Evolutionary conservation across 2,888 invertebrate genomes (phyloP).

Genomic region (Pammene fasciana): DNA sequence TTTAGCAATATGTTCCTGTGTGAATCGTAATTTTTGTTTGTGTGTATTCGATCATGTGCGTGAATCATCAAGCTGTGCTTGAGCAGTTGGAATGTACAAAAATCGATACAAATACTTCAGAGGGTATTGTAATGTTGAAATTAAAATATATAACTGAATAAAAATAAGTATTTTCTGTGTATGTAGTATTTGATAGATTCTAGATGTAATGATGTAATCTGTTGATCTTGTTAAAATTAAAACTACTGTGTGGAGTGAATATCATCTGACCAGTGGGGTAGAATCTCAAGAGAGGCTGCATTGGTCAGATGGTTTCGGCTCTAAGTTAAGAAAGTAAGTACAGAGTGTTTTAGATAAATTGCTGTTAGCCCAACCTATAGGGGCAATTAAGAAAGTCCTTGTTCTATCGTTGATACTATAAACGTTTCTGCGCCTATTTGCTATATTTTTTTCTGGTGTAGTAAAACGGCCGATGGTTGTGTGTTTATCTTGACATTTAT

Average conservation of each 20-base stretch:
- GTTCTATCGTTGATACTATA: not conserved
- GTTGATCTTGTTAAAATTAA: slow-evolving; percentile 26
- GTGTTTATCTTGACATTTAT: no score
- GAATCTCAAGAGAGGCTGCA: not conserved
- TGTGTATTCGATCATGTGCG: slow-evolving; percentile 7
- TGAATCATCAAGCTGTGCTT: slow-evolving; percentile 18
- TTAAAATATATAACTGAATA: slow-evolving; percentile 26
- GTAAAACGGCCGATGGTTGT: no score
- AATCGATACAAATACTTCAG: slow-evolving; percentile 33
- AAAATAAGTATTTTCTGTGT: slow-evolving; percentile 34
- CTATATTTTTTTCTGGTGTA: no score
- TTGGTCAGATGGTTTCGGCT: not conserved
- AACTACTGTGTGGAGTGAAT: not conserved
- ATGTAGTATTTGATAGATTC: slow-evolving; percentile 37
- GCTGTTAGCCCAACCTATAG: not conserved
- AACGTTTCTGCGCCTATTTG: no score
- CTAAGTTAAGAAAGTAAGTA: slow-evolving; percentile 10
- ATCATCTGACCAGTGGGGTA: not conserved
- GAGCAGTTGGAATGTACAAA: slow-evolving; percentile 38
- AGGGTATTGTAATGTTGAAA: slow-evolving; percentile 32
- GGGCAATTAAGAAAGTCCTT: not conserved
- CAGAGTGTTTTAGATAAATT: slow-evolving; percentile 37
- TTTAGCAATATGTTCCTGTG: no score
- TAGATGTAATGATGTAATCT: slow-evolving; percentile 32
- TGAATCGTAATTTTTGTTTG: no score